These are phyloP conservation scores for Menura novaehollandiae DNA, from an alignment of 2,113 vertebrate species.

Conservation along the genomic window DNA sequence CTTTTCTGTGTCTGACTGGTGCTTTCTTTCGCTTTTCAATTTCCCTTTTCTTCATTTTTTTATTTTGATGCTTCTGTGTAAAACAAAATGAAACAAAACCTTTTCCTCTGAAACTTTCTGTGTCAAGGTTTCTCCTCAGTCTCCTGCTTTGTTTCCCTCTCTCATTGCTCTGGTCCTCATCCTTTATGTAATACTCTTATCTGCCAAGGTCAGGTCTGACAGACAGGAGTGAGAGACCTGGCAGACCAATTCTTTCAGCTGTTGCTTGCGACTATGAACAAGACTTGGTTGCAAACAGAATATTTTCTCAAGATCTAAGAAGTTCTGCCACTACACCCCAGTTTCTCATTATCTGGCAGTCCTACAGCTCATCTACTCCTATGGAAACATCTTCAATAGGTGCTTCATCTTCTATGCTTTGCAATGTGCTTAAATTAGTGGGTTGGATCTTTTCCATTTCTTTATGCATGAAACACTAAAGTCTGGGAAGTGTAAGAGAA, in stretches of 20 bases:
- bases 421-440: background rate
- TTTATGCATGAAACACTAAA: background rate
- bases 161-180: background rate
- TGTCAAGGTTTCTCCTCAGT: background rate
- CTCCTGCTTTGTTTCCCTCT: background rate
- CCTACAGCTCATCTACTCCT: background rate
- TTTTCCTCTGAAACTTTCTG: background rate
- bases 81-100: background rate
- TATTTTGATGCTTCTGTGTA: background rate
- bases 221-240: background rate
- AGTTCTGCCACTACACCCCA: background rate
- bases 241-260: background rate
- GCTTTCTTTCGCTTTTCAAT: background rate
- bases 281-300: background rate
- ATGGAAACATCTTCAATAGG: background rate
- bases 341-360: background rate
- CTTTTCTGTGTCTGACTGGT: background rate
- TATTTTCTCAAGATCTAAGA: background rate
- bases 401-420: background rate
- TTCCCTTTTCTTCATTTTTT: background rate
- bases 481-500: background rate
- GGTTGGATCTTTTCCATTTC: background rate
- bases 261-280: background rate
- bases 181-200: background rate
- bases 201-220: background rate